Base-by-base conservation (phyloP, 2,113 vertebrate species). In the Bos indicus region DNA sequence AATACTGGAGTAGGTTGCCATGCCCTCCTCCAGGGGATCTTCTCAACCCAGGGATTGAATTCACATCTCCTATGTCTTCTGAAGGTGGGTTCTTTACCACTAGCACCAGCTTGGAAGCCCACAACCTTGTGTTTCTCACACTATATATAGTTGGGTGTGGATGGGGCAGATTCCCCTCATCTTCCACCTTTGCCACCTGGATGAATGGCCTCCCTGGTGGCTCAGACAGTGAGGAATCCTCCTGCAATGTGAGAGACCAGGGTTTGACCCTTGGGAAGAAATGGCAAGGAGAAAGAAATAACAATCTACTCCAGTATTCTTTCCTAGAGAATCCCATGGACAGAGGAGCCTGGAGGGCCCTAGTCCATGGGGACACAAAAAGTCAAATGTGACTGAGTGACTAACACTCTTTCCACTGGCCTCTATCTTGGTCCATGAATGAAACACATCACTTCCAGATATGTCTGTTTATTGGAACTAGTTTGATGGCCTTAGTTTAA, bases 371-470 rank as follows among this genome's bases (percentile, higher is more conserved):
- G 12, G 23, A 43, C 71, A 77, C 40, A 77, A 40, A 77, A 26
- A 77, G 71, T 77, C 12, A 43, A 77, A 43, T 43, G 12, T 43
- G 40, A 43, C 71, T 43, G 71, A 74, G 71, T 0, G 13, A 3
- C 71, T 25, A 74, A 43, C 11, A 26, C 36, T 40, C 36, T 74
- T 74, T 74, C 36, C 16, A 2, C 4, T 12, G 33, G 2, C 21
- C 12, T 17, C n/a, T 4, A 10, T 40, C 3, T 59, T 16, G 7
- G 10, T 54, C 59, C 11, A 2, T n/a, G 30, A 80, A 6, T 33
- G 19, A 52, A 4, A 26, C 2, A 5, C 0, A 4, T 1, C 2
- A 4, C 59, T 26, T 40, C 5, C 2, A 1, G 2, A n/a, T n/a
- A 4, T 33, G 16, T 77, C 7, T 80, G 2, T 56, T 23, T 30